Evolutionary conservation across 2,888 invertebrate species (phyloP), one percentile per base, ranked within the genome.

Genomic region (Lepidocyrtoides sp.): DNA sequence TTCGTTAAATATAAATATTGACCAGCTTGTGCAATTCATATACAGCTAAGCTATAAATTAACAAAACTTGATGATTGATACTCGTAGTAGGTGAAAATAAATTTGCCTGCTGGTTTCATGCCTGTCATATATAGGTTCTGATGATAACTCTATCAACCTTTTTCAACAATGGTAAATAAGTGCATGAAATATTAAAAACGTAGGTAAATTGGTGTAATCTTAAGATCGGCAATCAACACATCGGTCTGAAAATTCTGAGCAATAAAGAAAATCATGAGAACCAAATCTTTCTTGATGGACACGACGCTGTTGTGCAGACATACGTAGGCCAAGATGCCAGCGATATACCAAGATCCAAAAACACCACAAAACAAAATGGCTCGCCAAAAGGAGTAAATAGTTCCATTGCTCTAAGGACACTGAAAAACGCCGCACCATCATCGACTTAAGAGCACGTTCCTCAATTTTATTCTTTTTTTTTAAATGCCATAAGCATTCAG

Each of bases 371-470:
- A 69, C 23, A 5, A 3, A 36, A 8, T n/a, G 36, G 32, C 14
- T 69, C 8, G 32, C 66, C 66, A n/a, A 69, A 36, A 36, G 36
- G 66, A 81, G 60, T 60, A 81, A 81, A 81, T 81, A 57, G 41
- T 57, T 81, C 81, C 81, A 81, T 41, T 60, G 36, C 81, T 81
- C 60, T 81, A 81, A 81, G 81, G 81, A 60, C 81, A 81, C n/a
- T n/a, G n/a, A 20, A 26, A 36, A 36, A 69, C 29, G 26, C 75
- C 48, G 29, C 66, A 26, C 8, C n/a, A n/a, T n/a, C 3, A 3
- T 10, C 60, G 63, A 5, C 36, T 5, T 20, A 12, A 20, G 81
- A 81, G 81, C 79, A 79, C 81, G 81, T 81, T 81, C 81, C 23
- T 60, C 60, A 60, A 81, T 57, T 60, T 60, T 20, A 60, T n/a